phyloP scores from a whole-genome alignment of 2,113 vertebrate genomes.

The Bagarius yarrelli region DNA sequence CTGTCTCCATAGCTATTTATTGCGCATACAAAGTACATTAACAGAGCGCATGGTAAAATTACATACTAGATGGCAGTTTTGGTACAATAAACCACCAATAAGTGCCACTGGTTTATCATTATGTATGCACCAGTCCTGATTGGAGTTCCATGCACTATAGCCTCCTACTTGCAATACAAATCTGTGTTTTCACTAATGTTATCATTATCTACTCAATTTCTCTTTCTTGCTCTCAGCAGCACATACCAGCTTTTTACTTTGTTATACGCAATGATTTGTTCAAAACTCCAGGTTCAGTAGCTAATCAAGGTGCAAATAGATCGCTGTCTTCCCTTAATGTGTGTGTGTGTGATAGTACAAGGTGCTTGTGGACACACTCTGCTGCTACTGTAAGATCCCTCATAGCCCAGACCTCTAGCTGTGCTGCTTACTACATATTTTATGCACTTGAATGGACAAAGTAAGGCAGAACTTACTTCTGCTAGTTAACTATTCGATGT shows the following conservation, averaged over 20 bases:
- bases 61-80: neutral
- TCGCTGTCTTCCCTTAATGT: constrained; percentile 35
- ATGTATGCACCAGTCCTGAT: constrained; percentile 62
- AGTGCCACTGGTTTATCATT: constrained; percentile 41
- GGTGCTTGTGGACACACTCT: constrained; percentile 29
- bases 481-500: neutral
- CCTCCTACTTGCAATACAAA: constrained; percentile 54
- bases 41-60: neutral
- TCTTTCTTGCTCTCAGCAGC: neutral
- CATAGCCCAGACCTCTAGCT: constrained; percentile 5
- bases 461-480: neutral
- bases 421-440: constrained; percentile 20
- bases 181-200: neutral
- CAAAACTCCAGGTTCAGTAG: constrained; percentile 9
- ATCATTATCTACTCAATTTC: constrained; percentile 4
- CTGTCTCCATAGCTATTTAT: neutral
- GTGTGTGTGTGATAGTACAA: constrained; percentile 3
- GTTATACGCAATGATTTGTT: constrained; percentile 8
- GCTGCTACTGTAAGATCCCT: constrained; percentile 20
- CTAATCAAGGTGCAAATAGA: constrained; percentile 20
- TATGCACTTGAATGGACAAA: constrained; percentile 27
- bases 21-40: neutral
- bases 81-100: neutral
- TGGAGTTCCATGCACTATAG: constrained; percentile 52
- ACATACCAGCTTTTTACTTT: constrained; percentile 11